A percentile compares a stretch with the other conserved stretches of the same genome.
Conservation (phyloP, 2,797 vertebrate species). For the Vireo griseus region DNA sequence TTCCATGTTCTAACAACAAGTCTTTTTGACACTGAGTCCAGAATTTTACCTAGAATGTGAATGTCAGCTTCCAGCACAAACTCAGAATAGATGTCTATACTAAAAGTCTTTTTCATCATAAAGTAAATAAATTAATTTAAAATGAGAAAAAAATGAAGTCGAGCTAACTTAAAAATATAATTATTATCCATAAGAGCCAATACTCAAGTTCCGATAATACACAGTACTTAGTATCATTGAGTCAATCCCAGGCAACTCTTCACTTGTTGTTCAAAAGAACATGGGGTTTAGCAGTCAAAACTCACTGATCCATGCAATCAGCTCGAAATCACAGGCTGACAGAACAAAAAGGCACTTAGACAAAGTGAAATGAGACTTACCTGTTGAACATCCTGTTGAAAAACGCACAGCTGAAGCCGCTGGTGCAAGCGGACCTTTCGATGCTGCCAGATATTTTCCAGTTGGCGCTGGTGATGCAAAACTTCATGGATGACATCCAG, state of each 20-base stretch:
- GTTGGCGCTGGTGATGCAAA: slow-evolving; percentile 93
- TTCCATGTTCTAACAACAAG: not conserved
- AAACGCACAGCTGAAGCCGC: slow-evolving; percentile 94
- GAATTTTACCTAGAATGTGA: not conserved
- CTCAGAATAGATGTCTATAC: not conserved
- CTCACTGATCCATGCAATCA: not conserved
- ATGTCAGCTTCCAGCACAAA: not conserved
- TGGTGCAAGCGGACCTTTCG: slow-evolving; percentile 97
- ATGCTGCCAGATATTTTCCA: slow-evolving; percentile 99
- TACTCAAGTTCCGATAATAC: not conserved
- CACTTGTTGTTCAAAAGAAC: not conserved
- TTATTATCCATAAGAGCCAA: not conserved
- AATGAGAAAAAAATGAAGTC: not conserved
- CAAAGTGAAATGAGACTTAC: slow-evolving; percentile 61
- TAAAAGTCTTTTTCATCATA: not conserved
- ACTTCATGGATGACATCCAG: slow-evolving; percentile 96
- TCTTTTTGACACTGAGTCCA: not conserved
- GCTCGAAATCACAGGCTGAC: not conserved
- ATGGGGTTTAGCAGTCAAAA: not conserved
- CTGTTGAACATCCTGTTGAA: slow-evolving; percentile 97
- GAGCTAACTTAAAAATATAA: not conserved
- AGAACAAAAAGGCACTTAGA: not conserved
- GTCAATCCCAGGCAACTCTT: not conserved
- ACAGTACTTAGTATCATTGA: not conserved
- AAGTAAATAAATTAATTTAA: not conserved